phyloP scores from a whole-genome alignment of 2,888 invertebrate genomes.

The Calliphora vomitoria region DNA sequence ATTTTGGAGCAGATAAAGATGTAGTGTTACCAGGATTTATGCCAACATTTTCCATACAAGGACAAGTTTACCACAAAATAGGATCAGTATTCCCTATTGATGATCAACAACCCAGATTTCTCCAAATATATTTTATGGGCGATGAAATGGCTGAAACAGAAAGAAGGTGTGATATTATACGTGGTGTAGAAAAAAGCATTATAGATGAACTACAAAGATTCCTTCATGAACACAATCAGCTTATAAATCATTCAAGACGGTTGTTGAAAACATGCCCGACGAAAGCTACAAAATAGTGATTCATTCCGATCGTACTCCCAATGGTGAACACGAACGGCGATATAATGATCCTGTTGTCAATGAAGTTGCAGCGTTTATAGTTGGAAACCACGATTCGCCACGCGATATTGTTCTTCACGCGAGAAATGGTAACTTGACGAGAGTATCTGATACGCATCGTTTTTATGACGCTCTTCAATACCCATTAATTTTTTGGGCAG shows the following conservation, averaged over 20 bases:
- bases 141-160: background rate
- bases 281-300: too few species aligned
- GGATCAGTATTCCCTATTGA: background rate
- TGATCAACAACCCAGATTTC: background rate
- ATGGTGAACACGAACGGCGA: too few species aligned
- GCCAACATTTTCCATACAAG: slow-evolving; percentile 14
- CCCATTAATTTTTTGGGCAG: too few species aligned
- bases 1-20: background rate
- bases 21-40: background rate
- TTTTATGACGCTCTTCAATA: too few species aligned
- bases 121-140: slow-evolving; percentile 34
- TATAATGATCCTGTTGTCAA: background rate
- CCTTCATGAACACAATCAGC: too few species aligned
- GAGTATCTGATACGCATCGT: background rate
- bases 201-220: too few species aligned
- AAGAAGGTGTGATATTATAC: background rate
- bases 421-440: background rate
- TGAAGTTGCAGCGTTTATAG: background rate
- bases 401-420: background rate
- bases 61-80: slow-evolving; percentile 6
- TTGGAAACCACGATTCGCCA: background rate
- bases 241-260: too few species aligned
- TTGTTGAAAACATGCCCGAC: too few species aligned
- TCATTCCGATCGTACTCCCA: too few species aligned
- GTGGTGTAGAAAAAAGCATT: background rate